Conservation (phyloP, 2,888 invertebrate genomes). For the Odontocolon sp. region DNA sequence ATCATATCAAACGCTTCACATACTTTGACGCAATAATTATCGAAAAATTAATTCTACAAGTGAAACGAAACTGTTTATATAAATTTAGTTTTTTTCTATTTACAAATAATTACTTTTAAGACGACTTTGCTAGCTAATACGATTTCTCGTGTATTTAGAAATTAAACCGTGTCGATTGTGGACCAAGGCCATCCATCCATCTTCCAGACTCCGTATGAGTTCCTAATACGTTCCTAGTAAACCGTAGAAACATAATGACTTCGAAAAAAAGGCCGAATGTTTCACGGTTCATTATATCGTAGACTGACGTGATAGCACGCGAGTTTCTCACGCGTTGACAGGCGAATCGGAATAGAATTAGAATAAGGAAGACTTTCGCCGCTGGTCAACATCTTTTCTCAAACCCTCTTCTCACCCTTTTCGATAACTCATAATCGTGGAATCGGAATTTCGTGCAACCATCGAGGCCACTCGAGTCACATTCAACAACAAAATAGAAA, state of each 20-base stretch:
- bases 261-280: slow-evolving; percentile 5
- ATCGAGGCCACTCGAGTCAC: slow-evolving; percentile 43
- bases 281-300: slow-evolving; percentile 37
- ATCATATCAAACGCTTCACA: too few relatives aligned
- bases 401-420: background rate
- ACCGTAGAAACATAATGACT: slow-evolving; percentile 14
- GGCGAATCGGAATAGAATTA: slow-evolving; percentile 26
- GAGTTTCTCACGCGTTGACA: slow-evolving; percentile 49
- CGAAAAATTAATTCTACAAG: too few relatives aligned
- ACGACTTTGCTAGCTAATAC: too few relatives aligned
- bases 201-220: slow-evolving; percentile 4
- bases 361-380: slow-evolving; percentile 8
- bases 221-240: slow-evolving; percentile 30
- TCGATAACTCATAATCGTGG: background rate
- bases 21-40: too few relatives aligned
- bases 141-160: slow-evolving; percentile 12
- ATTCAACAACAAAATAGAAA: slow-evolving; percentile 6
- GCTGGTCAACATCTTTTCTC: slow-evolving; percentile 7
- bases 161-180: slow-evolving; percentile 22
- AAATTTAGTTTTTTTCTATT: too few relatives aligned
- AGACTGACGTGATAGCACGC: slow-evolving; percentile 50
- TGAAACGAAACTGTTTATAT: too few relatives aligned
- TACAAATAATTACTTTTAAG: too few relatives aligned
- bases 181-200: slow-evolving; percentile 8
- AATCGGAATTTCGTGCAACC: slow-evolving; percentile 34